Conservation (phyloP, 1,140 invertebrate species). For the Globodera ellingtonae region DNA sequence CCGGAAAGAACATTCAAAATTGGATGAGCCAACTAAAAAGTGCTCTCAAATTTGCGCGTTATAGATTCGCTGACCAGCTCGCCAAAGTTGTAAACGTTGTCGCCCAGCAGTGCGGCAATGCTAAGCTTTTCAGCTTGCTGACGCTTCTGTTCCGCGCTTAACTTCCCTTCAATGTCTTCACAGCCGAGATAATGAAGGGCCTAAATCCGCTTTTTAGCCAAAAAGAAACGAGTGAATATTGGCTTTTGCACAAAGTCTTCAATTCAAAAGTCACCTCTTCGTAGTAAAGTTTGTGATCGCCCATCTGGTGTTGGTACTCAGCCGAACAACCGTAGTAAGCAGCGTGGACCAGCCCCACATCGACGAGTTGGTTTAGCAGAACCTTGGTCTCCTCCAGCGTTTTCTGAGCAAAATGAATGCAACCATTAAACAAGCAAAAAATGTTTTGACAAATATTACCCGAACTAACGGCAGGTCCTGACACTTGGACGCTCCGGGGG, state of each 20-base stretch:
- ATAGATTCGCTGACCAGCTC: conserved; percentile 74
- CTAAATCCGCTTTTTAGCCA: background rate
- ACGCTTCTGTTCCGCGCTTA: conserved; percentile 65
- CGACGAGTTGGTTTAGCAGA: conserved; percentile 83
- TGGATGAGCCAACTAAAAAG: conserved; percentile 81
- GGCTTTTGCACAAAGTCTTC: no score
- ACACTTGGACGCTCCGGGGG: conserved; percentile 14
- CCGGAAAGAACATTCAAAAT: conserved; percentile 82
- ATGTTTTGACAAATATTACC: conserved; percentile 33
- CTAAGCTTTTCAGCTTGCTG: conserved; percentile 86
- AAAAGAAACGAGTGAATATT: no score
- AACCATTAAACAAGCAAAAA: conserved; percentile 19
- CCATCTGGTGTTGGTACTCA: conserved; percentile 82
- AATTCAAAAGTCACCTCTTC: conserved; percentile 74
- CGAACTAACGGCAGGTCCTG: conserved; percentile 51
- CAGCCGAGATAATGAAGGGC: conserved; percentile 92
- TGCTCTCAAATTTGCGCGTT: conserved; percentile 29
- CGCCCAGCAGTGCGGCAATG: conserved; percentile 87
- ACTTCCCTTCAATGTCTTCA: conserved; percentile 75
- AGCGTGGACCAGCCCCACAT: conserved; percentile 88
- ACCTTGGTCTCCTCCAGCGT: conserved; percentile 86
- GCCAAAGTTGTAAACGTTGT: conserved; percentile 95
- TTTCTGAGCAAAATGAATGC: conserved; percentile 68
- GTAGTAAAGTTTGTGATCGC: conserved; percentile 90
- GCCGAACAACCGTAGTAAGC: conserved; percentile 87